Evolutionary conservation across 2,888 invertebrate genomes (phyloP).

Genomic region (Cerastis rubricosa): DNA sequence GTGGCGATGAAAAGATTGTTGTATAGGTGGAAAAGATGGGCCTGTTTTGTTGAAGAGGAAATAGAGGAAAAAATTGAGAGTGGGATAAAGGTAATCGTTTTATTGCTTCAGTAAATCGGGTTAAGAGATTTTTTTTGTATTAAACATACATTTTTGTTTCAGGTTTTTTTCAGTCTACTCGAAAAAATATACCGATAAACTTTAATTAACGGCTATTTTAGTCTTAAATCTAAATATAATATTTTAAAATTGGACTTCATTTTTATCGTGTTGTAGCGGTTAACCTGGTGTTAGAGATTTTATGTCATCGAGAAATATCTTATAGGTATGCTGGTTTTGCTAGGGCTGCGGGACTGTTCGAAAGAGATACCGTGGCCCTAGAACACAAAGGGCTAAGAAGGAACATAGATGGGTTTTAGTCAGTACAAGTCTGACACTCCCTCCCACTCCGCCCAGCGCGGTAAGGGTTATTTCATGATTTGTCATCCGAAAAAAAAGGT

Average conservation of each 20-base stretch:
- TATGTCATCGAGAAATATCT: too few species aligned
- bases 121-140: background rate
- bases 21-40: background rate
- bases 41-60: background rate
- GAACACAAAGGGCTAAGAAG: too few species aligned
- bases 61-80: background rate
- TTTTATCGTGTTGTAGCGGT: too few species aligned
- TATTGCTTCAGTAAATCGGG: background rate
- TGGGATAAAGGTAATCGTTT: background rate
- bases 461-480: too few species aligned
- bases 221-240: background rate
- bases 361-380: too few species aligned
- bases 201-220: background rate
- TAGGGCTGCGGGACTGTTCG: too few species aligned
- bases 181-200: background rate
- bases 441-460: too few species aligned
- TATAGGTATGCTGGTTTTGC: too few species aligned
- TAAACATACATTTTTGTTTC: background rate
- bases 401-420: too few species aligned
- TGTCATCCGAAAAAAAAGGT: too few species aligned
- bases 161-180: background rate
- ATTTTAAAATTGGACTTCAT: background rate
- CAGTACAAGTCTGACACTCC: too few species aligned
- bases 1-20: conserved; percentile 23
- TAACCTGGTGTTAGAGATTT: too few species aligned